These are phyloP conservation scores for Scaeva pyrastri DNA, from an alignment of 2,888 invertebrate species.

Conservation along the genomic window DNA sequence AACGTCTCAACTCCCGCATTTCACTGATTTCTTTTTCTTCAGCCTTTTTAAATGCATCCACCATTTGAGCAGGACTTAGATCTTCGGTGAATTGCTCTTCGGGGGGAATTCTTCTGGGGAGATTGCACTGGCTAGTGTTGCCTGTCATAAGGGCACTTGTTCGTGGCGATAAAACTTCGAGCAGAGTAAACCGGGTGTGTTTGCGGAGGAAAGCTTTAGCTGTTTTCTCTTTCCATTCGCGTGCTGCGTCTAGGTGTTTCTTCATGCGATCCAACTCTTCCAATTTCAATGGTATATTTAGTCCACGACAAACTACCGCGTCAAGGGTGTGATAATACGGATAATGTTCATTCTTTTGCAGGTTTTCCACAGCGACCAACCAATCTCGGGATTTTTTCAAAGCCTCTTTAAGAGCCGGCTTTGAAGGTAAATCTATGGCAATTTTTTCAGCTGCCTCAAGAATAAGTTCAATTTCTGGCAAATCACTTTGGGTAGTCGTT, in stretches of 20 bases:
- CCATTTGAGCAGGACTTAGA: slow-evolving; percentile 90
- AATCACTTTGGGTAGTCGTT: slow-evolving; percentile 80
- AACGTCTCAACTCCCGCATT: slow-evolving; percentile 88
- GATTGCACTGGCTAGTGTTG: slow-evolving; percentile 75
- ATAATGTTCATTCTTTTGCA: slow-evolving; percentile 91
- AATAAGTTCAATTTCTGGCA: slow-evolving; percentile 81
- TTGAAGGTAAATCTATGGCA: slow-evolving; percentile 90
- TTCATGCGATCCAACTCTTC: slow-evolving; percentile 91
- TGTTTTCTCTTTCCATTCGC: slow-evolving; percentile 93
- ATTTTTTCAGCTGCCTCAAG: slow-evolving; percentile 90
- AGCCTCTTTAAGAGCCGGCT: slow-evolving; percentile 90
- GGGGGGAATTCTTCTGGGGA: slow-evolving; percentile 79
- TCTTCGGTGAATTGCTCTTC: slow-evolving; percentile 86
- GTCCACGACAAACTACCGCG: slow-evolving; percentile 90
- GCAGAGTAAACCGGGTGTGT: slow-evolving; percentile 88
- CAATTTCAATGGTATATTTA: slow-evolving; percentile 90
- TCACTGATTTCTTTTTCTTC: slow-evolving; percentile 91
- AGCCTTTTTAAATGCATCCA: slow-evolving; percentile 91
- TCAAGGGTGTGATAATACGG: slow-evolving; percentile 95
- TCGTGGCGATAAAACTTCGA: slow-evolving; percentile 88
- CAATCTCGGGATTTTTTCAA: slow-evolving; percentile 83
- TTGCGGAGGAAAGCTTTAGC: slow-evolving; percentile 94
- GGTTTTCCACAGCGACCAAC: slow-evolving; percentile 86
- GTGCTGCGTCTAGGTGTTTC: slow-evolving; percentile 90
- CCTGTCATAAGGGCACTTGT: slow-evolving; percentile 80